Base-by-base conservation (phyloP, 2,113 vertebrate species). In the Paedocypris sp. region DNA sequence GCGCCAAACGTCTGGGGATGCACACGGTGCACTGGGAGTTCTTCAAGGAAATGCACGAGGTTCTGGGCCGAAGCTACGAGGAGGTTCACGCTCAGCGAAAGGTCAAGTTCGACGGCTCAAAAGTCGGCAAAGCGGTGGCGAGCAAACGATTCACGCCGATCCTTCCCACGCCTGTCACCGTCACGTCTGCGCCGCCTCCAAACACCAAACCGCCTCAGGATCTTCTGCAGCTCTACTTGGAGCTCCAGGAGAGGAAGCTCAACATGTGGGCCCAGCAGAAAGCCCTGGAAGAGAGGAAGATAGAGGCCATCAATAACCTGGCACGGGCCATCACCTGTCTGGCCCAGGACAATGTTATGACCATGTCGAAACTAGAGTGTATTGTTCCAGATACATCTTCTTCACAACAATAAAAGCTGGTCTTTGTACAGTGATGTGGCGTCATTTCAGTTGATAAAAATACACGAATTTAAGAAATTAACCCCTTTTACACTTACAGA, bases 221-320 rank as follows among this genome's bases (percentile, higher is more conserved):
- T 20, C 67, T 85, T 35, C 73, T 86, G 26, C 85, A 87, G 66
- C 69, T 87, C 13, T 87, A 87, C 74, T 77, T 87, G 79, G 85
- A 87, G 74, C 76, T 87, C 35, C 85, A 87, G 38, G 85, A 86
- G 75, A 80, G 83, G 70, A 85, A 85, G 71, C 73, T 87, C 75
- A 85, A 82, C 76, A 83, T 86, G 83, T 87, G 83, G 83, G 79
- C 77, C 2, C 84, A 85, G 74, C 85, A 86, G 73, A 84, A 80
- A 66, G 83, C 77, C 1, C 74, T 85, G 35, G 83, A 87, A 64
- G 83, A 86, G 77, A 77, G 83, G 63, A 86, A 86, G 70, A 84
- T 85, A 2, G 83, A 85, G 6, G 83, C 83, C 52, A 84, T 86
- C 29, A 87, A 87, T 64, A 87, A 87, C 60, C 58, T 85, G 65